These are phyloP conservation scores for Lepidostoma basale DNA, from an alignment of 1,140 invertebrate species.

Conservation along the genomic window DNA sequence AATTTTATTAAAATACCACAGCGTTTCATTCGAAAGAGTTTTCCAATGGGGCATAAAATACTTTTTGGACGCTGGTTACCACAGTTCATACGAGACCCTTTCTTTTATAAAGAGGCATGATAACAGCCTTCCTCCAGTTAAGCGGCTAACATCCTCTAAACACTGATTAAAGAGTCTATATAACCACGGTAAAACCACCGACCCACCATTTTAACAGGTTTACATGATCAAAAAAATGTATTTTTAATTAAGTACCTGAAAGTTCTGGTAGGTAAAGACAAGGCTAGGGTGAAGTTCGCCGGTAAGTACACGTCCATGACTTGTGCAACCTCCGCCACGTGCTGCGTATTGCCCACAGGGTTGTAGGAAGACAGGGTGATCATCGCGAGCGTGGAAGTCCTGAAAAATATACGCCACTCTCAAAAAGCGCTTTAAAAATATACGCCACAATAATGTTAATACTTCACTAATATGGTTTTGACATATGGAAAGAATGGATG, in stretches of 20 bases:
- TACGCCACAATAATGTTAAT: too few relatives aligned
- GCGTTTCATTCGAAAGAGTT: too few relatives aligned
- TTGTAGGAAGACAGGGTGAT: slow-evolving; percentile 37
- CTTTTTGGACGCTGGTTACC: too few relatives aligned
- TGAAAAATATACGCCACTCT: background rate
- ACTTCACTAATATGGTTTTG: too few relatives aligned
- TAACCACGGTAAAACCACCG: background rate
- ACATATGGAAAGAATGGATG: too few relatives aligned
- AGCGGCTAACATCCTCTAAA: background rate
- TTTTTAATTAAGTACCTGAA: slow-evolving; percentile 25
- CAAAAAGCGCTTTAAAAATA: background rate
- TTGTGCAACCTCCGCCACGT: slow-evolving; percentile 40
- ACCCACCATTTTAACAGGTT: background rate
- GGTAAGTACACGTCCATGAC: slow-evolving; percentile 41
- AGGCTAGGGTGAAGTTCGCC: slow-evolving; percentile 33
- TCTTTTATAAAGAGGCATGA: background rate
- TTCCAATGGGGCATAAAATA: too few relatives aligned
- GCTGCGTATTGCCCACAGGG: slow-evolving; percentile 33
- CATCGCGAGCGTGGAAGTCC: slow-evolving; percentile 39
- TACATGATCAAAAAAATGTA: background rate
- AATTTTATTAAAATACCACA: too few relatives aligned
- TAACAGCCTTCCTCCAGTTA: background rate
- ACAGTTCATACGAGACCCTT: background rate
- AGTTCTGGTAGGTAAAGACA: slow-evolving; percentile 17
- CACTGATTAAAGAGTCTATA: background rate